A percentile compares a stretch with the other conserved stretches of the same genome.
Conservation (phyloP, 2,888 invertebrate species). For the Aphrophora alni region DNA sequence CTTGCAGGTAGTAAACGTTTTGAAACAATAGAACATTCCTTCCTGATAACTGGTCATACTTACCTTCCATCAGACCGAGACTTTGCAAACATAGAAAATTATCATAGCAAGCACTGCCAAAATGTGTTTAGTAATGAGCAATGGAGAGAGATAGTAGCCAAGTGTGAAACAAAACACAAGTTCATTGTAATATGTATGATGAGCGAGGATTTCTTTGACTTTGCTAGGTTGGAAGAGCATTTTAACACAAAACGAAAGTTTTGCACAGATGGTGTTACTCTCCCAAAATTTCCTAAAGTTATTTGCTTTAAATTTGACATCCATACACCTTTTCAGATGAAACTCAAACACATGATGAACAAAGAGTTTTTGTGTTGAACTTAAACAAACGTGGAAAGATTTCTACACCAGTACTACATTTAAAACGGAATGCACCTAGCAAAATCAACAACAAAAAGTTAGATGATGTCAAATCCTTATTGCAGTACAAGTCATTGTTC, state of each 20-base stretch:
- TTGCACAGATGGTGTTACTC: slow-evolving; percentile 1
- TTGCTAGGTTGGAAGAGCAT: background rate
- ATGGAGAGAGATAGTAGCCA: slow-evolving; percentile 18
- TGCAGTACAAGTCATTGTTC: slow-evolving; percentile 10
- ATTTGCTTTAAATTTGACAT: slow-evolving; percentile 21
- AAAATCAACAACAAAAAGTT: slow-evolving; percentile 20
- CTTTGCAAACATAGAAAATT: slow-evolving; percentile 19
- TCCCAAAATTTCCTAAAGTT: background rate
- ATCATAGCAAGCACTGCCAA: background rate
- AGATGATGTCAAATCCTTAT: background rate
- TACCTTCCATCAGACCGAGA: slow-evolving; percentile 16
- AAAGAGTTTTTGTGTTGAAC: slow-evolving; percentile 11
- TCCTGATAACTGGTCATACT: slow-evolving; percentile 12
- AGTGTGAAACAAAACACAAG: slow-evolving; percentile 17
- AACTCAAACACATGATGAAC: slow-evolving; percentile 14
- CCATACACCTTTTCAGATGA: background rate
- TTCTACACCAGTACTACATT: background rate
- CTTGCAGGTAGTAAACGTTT: background rate
- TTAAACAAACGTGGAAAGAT: slow-evolving; percentile 1
- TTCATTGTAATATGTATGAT: slow-evolving; percentile 17
- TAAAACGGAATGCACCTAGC: background rate
- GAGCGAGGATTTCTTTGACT: slow-evolving; percentile 15
- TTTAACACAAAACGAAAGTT: background rate
- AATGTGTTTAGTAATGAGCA: background rate
- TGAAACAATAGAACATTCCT: slow-evolving; percentile 24